These are phyloP conservation scores for Helicoverpa assulta DNA, from an alignment of 2,888 invertebrate genomes.

Conservation along the genomic window DNA sequence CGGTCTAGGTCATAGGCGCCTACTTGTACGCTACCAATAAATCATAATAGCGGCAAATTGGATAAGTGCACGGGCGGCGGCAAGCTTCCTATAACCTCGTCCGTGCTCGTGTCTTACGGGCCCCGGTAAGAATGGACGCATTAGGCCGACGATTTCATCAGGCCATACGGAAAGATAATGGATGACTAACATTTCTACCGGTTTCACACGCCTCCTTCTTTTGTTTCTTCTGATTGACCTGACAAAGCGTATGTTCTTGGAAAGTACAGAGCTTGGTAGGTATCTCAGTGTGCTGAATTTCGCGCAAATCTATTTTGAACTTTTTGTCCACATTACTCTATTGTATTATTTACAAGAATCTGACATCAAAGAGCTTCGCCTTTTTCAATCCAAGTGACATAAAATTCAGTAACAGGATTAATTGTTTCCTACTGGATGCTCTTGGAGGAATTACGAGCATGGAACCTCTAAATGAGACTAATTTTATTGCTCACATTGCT, in stretches of 20 bases:
- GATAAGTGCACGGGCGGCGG: constrained; percentile 83
- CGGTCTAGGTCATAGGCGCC: constrained; percentile 86
- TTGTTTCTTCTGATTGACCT: not conserved
- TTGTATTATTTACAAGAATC: too few species aligned
- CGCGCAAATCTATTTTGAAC: too few species aligned
- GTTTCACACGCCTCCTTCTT: not conserved
- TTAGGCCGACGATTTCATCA: constrained; percentile 46
- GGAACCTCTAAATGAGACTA: too few species aligned
- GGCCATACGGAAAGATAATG: constrained; percentile 44
- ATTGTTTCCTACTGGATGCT: too few species aligned
- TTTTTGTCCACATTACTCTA: too few species aligned
- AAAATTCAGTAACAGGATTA: too few species aligned
- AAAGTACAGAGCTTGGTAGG: too few species aligned
- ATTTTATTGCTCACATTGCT: not conserved
- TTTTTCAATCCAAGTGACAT: too few species aligned
- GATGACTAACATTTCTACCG: constrained; percentile 27
- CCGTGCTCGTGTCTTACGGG: constrained; percentile 74
- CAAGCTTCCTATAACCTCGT: constrained; percentile 86
- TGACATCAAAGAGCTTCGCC: too few species aligned
- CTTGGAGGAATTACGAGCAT: too few species aligned
- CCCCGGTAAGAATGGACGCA: constrained; percentile 64
- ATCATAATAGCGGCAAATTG: constrained; percentile 88
- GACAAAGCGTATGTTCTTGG: not conserved
- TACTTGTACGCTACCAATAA: constrained; percentile 82
- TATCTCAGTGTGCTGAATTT: too few species aligned